Evolutionary conservation across 2,797 vertebrate species (phyloP).

Genomic region (Tapirus indicus): DNA sequence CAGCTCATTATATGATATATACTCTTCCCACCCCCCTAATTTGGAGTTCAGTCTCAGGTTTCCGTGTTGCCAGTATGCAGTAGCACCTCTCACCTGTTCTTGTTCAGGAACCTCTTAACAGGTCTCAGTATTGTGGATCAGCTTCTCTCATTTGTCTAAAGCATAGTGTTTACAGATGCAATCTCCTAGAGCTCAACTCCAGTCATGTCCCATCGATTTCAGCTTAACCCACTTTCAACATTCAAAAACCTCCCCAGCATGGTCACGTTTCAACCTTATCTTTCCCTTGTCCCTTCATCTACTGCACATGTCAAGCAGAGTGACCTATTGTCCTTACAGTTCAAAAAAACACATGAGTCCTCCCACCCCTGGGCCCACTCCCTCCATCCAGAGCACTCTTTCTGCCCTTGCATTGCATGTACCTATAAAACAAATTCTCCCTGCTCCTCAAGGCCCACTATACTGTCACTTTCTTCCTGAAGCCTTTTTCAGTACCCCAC

Average conservation of each 20-base stretch:
- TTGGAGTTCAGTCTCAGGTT: not conserved
- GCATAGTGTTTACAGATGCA: not conserved
- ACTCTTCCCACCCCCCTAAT: not conserved
- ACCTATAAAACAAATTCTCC: not conserved
- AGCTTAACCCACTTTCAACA: not conserved
- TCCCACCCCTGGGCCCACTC: not conserved
- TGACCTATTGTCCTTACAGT: not conserved
- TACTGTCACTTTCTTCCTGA: not conserved
- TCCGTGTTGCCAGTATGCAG: accelerated
- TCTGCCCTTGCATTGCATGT: not conserved
- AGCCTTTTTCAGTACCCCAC: not conserved
- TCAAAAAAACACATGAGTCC: not conserved
- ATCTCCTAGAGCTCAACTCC: not conserved
- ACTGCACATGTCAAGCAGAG: not conserved
- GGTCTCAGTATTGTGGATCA: not conserved
- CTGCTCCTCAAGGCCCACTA: not conserved
- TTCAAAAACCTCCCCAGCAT: not conserved
- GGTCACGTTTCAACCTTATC: not conserved
- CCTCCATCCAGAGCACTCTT: not conserved
- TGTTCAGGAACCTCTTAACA: not conserved
- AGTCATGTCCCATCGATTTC: not conserved
- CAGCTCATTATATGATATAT: not conserved
- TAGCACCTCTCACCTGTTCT: not conserved
- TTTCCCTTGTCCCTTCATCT: not conserved
- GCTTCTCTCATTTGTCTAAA: not conserved